Percentiles rank a stretch among this genome's conserved stretches.
Conservation (phyloP, 2,888 invertebrate species). For the Ochlodes sylvanus region DNA sequence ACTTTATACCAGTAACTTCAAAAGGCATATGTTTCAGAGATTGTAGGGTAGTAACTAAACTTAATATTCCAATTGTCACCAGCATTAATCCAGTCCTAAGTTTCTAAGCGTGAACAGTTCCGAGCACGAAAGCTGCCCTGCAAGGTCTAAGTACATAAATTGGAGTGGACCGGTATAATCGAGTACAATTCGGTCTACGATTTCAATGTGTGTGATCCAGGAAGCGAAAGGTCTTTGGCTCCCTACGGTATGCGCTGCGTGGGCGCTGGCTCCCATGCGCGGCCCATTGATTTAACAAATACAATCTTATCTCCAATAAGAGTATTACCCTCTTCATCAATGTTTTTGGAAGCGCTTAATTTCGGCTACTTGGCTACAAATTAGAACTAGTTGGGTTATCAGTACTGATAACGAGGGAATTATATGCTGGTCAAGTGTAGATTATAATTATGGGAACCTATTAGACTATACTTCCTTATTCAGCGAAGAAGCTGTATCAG, state of each 20-base stretch:
- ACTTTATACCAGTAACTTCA: too few relatives aligned
- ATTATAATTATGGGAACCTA: too few relatives aligned
- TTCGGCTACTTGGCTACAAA: slow-evolving; percentile 47
- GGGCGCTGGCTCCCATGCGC: slow-evolving; percentile 71
- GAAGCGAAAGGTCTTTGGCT: slow-evolving; percentile 82
- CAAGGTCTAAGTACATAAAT: slow-evolving; percentile 34
- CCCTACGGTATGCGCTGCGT: slow-evolving; percentile 75
- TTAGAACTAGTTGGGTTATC: slow-evolving; percentile 20
- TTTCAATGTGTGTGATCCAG: slow-evolving; percentile 71
- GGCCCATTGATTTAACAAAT: slow-evolving; percentile 81
- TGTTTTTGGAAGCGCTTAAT: slow-evolving; percentile 43
- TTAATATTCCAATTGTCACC: neutral
- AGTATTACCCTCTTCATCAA: slow-evolving; percentile 70
- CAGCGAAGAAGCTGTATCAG: too few relatives aligned
- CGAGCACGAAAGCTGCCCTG: slow-evolving; percentile 30
- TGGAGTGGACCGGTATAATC: slow-evolving; percentile 37
- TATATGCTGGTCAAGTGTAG: neutral
- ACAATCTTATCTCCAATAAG: slow-evolving; percentile 80
- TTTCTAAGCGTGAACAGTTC: slow-evolving; percentile 26
- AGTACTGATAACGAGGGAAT: slow-evolving; percentile 5
- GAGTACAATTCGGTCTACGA: slow-evolving; percentile 51
- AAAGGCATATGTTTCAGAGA: too few relatives aligned
- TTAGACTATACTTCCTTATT: too few relatives aligned
- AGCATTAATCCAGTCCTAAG: slow-evolving; percentile 11
- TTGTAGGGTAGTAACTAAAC: neutral